A percentile compares a stretch with the other conserved stretches of the same genome.
Conservation (phyloP, 2,797 vertebrate genomes). For the Atherinosoma microstoma region DNA sequence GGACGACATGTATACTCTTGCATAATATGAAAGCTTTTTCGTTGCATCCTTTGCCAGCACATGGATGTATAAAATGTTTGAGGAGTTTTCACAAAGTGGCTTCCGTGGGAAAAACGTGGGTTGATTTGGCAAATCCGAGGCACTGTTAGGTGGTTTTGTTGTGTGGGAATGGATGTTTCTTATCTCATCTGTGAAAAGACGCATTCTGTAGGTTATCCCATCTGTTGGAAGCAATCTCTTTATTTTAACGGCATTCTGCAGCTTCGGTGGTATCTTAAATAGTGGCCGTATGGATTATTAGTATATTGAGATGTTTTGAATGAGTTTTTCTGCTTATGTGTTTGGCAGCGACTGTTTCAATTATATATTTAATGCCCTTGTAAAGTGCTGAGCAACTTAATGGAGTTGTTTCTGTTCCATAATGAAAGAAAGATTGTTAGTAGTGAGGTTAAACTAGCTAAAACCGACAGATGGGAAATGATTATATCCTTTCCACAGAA, state of each 20-base stretch:
- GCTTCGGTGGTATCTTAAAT: not conserved
- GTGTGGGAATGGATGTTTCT: not conserved
- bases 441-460: not conserved
- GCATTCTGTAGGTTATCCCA: not conserved
- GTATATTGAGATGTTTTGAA: not conserved
- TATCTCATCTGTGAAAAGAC: not conserved
- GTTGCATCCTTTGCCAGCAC: not conserved
- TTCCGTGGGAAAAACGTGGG: not conserved
- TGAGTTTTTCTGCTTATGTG: not conserved
- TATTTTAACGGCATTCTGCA: not conserved
- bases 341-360: not conserved
- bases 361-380: not conserved
- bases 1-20: not conserved
- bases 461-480: not conserved
- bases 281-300: not conserved
- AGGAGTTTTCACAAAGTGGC: not conserved
- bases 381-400: not conserved
- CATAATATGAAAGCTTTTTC: not conserved
- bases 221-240: not conserved
- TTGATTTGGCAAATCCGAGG: not conserved
- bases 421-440: not conserved
- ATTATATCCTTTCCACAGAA: not conserved
- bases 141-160: not conserved
- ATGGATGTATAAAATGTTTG: not conserved
- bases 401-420: not conserved